These are phyloP conservation scores for Brachypteracias leptosomus DNA, from an alignment of 2,113 vertebrate genomes.

Conservation along the genomic window DNA sequence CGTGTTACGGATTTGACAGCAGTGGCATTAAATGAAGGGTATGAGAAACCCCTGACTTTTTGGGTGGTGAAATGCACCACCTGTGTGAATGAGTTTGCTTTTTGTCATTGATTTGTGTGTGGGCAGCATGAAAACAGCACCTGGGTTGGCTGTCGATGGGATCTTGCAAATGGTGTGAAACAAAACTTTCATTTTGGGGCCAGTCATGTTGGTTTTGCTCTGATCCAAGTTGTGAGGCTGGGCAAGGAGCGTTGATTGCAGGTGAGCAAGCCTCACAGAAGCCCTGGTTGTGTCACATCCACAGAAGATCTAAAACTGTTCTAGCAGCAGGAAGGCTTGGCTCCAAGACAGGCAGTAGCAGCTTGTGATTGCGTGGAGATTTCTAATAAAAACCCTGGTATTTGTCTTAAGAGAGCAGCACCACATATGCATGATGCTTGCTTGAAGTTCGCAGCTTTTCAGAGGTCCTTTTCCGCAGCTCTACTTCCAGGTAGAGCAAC, in stretches of 20 bases:
- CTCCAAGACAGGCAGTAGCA: not conserved
- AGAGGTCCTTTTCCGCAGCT: not conserved
- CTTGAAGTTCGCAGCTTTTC: not conserved
- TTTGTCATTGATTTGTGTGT: not conserved
- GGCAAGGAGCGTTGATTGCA: not conserved
- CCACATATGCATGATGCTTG: not conserved
- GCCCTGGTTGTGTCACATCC: not conserved
- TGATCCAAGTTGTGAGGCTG: fast-evolving
- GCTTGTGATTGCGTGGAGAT: not conserved
- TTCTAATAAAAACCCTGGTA: not conserved
- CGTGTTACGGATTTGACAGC: not conserved
- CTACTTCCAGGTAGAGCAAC: not conserved
- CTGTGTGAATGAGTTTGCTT: not conserved
- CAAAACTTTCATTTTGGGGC: not conserved
- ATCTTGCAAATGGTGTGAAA: not conserved
- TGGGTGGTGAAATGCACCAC: not conserved
- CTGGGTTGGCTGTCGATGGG: not conserved
- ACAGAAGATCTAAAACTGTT: not conserved
- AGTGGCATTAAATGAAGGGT: slow-evolving; percentile 7
- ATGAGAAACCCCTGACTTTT: not conserved
- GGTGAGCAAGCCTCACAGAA: not conserved
- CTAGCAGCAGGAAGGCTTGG: not conserved
- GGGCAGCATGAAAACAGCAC: not conserved
- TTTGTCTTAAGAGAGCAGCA: not conserved
- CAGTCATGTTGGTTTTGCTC: fast-evolving